Evolutionary conservation across 2,113 vertebrate species (phyloP).

Genomic region (Clinocottus analis): DNA sequence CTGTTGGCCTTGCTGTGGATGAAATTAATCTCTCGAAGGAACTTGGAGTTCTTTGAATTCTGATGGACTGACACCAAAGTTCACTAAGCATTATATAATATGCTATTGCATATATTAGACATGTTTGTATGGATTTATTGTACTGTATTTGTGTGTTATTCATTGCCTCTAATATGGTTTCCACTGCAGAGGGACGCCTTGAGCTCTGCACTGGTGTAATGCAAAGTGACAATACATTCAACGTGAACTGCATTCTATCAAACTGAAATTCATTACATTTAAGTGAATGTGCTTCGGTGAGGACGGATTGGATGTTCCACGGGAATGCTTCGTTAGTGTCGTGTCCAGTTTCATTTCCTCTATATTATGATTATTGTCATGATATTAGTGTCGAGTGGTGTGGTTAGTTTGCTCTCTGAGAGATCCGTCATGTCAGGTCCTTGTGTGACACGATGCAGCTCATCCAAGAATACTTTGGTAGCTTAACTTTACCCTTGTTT

Average conservation of each 20-base stretch:
- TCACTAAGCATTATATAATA: neutral
- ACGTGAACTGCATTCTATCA: constrained; percentile 26
- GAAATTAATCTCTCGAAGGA: too few relatives aligned
- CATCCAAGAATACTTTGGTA: too few relatives aligned
- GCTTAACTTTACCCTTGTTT: too few relatives aligned
- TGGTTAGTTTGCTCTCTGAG: constrained; percentile 55
- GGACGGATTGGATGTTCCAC: constrained; percentile 40
- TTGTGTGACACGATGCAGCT: neutral
- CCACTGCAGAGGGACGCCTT: neutral
- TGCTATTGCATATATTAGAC: neutral
- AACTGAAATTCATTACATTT: constrained; percentile 15
- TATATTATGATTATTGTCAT: constrained; percentile 9
- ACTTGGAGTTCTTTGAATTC: too few relatives aligned
- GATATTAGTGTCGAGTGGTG: constrained; percentile 22
- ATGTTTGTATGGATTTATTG: neutral
- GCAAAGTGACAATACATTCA: constrained; percentile 8
- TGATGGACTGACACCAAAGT: too few relatives aligned
- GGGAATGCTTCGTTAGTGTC: constrained; percentile 48
- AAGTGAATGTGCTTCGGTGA: constrained; percentile 15
- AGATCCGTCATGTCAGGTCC: constrained; percentile 38
- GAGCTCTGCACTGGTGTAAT: neutral
- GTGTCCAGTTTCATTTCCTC: constrained; percentile 59
- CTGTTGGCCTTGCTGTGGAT: neutral
- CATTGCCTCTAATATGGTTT: too few relatives aligned
- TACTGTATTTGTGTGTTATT: neutral